Conservation (phyloP, 2,113 vertebrate species). For the Cyprinodon tularosa region DNA sequence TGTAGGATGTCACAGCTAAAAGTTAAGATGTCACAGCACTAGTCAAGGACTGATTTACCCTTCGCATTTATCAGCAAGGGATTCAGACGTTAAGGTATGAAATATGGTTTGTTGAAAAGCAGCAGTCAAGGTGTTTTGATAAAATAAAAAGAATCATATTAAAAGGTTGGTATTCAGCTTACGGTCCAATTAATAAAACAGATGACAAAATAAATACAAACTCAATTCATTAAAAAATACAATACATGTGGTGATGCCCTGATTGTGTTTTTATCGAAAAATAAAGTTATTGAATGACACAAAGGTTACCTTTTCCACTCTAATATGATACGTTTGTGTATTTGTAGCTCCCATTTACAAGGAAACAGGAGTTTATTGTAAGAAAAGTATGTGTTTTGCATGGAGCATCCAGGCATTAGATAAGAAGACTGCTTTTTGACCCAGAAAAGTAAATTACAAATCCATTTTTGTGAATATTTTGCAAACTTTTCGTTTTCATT, state of each 20-base stretch:
- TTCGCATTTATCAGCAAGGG: background rate
- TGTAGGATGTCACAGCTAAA: background rate
- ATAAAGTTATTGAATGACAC: background rate
- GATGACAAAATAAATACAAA: background rate
- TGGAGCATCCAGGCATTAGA: background rate
- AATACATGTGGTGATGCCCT: background rate
- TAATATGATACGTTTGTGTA: background rate
- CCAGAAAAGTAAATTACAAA: background rate
- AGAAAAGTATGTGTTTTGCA: background rate
- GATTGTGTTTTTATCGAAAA: background rate
- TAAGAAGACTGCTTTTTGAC: background rate
- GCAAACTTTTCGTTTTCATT: background rate
- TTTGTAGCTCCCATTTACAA: background rate
- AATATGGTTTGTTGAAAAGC: background rate
- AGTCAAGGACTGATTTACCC: constrained; percentile 8
- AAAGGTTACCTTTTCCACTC: background rate
- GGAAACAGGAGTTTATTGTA: background rate
- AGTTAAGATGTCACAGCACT: constrained; percentile 13
- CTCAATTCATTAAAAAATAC: background rate
- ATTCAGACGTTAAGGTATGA: background rate
- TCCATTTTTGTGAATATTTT: background rate
- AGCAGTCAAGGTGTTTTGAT: background rate
- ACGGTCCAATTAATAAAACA: background rate
- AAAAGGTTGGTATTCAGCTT: background rate
- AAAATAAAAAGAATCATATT: background rate